phyloP scores from a whole-genome alignment of 2,797 vertebrate species.

The Enteromius radiatus region DNA sequence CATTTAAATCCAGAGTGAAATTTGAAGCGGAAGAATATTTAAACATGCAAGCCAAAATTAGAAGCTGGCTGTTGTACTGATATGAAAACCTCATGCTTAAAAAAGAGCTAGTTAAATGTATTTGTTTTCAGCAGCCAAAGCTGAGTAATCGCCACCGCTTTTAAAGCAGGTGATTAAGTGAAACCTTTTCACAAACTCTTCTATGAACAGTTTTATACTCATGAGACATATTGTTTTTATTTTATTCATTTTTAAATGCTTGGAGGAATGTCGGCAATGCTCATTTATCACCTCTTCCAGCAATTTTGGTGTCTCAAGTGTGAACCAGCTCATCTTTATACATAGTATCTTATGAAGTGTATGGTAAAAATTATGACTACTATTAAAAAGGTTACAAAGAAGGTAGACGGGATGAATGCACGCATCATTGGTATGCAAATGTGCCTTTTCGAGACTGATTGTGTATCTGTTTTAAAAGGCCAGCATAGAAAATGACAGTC shows the following conservation, averaged over 20 bases:
- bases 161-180: not conserved
- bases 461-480: constrained; percentile 21
- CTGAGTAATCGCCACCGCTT: not conserved
- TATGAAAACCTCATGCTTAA: constrained; percentile 15
- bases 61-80: not conserved
- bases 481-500: not conserved
- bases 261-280: not conserved
- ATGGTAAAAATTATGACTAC: not conserved
- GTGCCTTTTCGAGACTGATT: constrained; percentile 2
- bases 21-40: constrained; percentile 3
- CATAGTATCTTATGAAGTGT: not conserved
- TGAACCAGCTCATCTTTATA: constrained; percentile 7
- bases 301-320: not conserved
- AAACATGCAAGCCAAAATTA: not conserved
- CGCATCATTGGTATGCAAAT: constrained; percentile 32
- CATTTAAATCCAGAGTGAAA: constrained; percentile 23
- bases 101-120: not conserved
- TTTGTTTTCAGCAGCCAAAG: not conserved
- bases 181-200: constrained; percentile 2
- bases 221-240: constrained; percentile 2
- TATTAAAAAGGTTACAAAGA: constrained; percentile 4
- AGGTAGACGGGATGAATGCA: not conserved
- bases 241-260: not conserved
- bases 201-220: not conserved
- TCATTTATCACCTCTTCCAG: not conserved